Base-by-base conservation (phyloP, 1,140 invertebrate species). In the Parasteatoda tepidariorum region DNA sequence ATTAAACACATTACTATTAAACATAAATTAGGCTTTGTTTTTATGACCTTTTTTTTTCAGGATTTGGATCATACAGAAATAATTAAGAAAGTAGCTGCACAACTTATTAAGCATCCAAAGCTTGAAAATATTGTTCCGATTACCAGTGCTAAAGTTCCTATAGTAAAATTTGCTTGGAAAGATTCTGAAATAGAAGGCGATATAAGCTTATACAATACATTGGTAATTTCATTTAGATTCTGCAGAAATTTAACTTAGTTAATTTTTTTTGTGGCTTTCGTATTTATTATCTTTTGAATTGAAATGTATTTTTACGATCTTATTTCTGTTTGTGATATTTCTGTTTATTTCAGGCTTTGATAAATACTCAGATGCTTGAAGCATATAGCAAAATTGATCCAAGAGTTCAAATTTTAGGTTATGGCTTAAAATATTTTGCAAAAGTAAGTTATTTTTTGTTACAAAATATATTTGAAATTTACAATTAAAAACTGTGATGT, bases 121-220 rank as follows among this genome's bases (percentile, higher is more conserved):
- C 85, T 92, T 55, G 88, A 88, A 66, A 88, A 91, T 84, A 88
- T 92, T 26, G 74, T 91, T 55, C 86, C 92, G 48, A 92, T 93
- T 31, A 89, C 91, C 3, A 91, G 91, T 55, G 92, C 92, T 26
- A 92, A 93, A 88, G 92, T 93, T n/a, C 92, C 92, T 11, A 93
- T 93, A 78, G 89, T 93, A 4, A 93, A 93, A 87, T 92, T 92
- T 87, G 87, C 86, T 71, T 90, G 92, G 84, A 78, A 86, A 22
- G 78, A 86, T n/a, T 87, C 88, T 33, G 86, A 87, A 31, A 83
- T 92, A 30, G 92, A 93, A 85, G 91, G 91, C 26, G 92, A 93
- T 87, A 92, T 93, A 71, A 92, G 91, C 87, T 86, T 92, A 11
- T 92, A 92, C 85, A 93, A 93, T 87, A 89, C 88, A 13, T 87